Percentiles rank a stretch among this genome's conserved stretches.
phyloP scores from a whole-genome alignment of 2,797 vertebrate species.

The Macropus fuliginosus region DNA sequence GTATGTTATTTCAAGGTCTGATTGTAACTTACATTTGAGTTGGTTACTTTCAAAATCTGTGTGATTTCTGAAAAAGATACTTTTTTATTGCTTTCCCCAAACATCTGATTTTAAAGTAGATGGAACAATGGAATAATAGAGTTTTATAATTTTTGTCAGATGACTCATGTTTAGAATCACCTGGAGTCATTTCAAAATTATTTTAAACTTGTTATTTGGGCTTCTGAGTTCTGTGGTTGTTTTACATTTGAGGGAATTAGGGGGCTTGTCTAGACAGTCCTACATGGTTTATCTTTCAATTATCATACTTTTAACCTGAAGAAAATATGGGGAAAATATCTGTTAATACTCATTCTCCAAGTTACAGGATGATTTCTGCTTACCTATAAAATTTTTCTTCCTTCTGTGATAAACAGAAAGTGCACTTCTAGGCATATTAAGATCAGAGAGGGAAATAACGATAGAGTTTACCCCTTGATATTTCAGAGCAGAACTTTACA shows the following conservation, averaged over 20 bases:
- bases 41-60: not conserved
- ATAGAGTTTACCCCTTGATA: slow-evolving; percentile 39
- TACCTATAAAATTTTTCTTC: slow-evolving; percentile 34
- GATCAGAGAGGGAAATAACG: not conserved
- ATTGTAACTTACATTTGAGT: slow-evolving; percentile 58
- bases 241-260: slow-evolving; percentile 42
- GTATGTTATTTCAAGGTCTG: slow-evolving; percentile 83
- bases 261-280: slow-evolving; percentile 45
- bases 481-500: slow-evolving; percentile 30
- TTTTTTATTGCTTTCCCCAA: not conserved
- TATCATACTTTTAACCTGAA: slow-evolving; percentile 57
- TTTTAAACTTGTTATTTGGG: slow-evolving; percentile 4
- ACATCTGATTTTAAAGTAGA: slow-evolving; percentile 28
- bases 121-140: slow-evolving; percentile 20
- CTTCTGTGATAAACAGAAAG: not conserved
- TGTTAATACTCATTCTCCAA: slow-evolving; percentile 48
- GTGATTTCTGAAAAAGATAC: slow-evolving; percentile 47
- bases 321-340: slow-evolving; percentile 43
- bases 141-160: not conserved
- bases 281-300: slow-evolving; percentile 23
- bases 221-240: slow-evolving; percentile 12
- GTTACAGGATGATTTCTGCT: slow-evolving; percentile 42
- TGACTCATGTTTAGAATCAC: slow-evolving; percentile 24
- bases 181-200: not conserved
- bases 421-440: slow-evolving; percentile 17